Conservation (phyloP, 2,113 vertebrate species). For the Corythaixoides concolor region DNA sequence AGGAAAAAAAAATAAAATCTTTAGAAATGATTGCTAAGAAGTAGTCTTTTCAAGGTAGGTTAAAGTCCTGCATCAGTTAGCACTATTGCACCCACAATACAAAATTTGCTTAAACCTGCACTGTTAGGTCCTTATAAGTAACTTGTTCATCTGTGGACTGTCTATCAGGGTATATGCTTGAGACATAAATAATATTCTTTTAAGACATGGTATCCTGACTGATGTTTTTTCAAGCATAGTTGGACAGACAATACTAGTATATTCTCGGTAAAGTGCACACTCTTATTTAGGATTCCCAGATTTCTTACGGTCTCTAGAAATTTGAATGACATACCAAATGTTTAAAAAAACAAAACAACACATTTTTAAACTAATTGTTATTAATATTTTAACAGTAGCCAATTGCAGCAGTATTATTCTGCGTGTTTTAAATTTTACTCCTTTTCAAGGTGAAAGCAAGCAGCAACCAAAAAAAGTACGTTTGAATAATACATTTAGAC, state of each 20-base stretch:
- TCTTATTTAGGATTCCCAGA: not conserved
- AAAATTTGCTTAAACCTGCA: not conserved
- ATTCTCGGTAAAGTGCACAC: not conserved
- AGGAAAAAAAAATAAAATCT: not conserved
- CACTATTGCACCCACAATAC: not conserved
- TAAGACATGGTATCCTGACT: not conserved
- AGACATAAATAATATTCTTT: not conserved
- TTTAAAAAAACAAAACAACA: not conserved
- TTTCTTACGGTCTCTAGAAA: not conserved
- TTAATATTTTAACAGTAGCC: not conserved
- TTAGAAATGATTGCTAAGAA: not conserved
- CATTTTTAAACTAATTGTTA: not conserved
- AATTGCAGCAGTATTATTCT: not conserved
- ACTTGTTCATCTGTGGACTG: not conserved
- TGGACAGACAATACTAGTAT: not conserved
- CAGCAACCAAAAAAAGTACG: not conserved
- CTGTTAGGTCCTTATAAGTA: not conserved
- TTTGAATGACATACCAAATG: not conserved
- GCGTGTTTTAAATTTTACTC: not conserved
- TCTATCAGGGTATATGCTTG: not conserved
- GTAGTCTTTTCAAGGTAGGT: not conserved
- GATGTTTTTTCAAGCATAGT: not conserved
- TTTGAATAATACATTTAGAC: not conserved
- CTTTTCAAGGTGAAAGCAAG: slow-evolving; percentile 10
- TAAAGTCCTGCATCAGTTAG: not conserved